A percentile compares a stretch with the other conserved stretches of the same genome.
These are phyloP conservation scores for Listronotus bonariensis DNA, from an alignment of 1,140 invertebrate genomes.

Conservation along the genomic window DNA sequence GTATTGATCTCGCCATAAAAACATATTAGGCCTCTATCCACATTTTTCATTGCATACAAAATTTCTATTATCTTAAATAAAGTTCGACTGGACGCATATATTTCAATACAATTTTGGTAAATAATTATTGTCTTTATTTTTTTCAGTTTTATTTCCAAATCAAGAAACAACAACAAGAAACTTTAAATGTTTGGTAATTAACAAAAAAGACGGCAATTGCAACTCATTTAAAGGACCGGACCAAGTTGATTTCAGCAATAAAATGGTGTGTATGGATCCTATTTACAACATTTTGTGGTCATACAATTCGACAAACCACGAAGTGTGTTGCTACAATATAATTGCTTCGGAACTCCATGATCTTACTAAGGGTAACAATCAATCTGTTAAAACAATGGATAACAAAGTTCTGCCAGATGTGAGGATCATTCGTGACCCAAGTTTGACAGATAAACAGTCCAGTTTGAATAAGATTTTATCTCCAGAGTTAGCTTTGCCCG, in stretches of 20 bases:
- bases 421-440: constrained; percentile 35
- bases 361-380: constrained; percentile 5
- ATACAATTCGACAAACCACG: constrained; percentile 71
- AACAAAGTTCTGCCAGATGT: constrained; percentile 10
- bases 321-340: constrained; percentile 82
- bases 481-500: constrained; percentile 81
- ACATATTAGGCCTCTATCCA: no score
- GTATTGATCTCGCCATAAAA: no score
- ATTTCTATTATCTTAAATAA: no score
- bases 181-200: constrained; percentile 85
- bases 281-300: constrained; percentile 85
- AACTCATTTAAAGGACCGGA: constrained; percentile 76
- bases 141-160: constrained; percentile 71
- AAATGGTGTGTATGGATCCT: constrained; percentile 84
- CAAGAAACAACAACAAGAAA: constrained; percentile 66
- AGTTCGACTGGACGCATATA: no score
- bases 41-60: no score
- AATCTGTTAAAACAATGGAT: constrained; percentile 8
- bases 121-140: constrained; percentile 39
- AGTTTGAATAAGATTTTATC: constrained; percentile 64
- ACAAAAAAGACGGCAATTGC: constrained; percentile 81
- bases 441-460: constrained; percentile 18
- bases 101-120: no score
- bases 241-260: constrained; percentile 78
- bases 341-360: constrained; percentile 67